Evolutionary conservation across 2,797 vertebrate species (phyloP).

Genomic region (Pipistrellus pipistrellus): DNA sequence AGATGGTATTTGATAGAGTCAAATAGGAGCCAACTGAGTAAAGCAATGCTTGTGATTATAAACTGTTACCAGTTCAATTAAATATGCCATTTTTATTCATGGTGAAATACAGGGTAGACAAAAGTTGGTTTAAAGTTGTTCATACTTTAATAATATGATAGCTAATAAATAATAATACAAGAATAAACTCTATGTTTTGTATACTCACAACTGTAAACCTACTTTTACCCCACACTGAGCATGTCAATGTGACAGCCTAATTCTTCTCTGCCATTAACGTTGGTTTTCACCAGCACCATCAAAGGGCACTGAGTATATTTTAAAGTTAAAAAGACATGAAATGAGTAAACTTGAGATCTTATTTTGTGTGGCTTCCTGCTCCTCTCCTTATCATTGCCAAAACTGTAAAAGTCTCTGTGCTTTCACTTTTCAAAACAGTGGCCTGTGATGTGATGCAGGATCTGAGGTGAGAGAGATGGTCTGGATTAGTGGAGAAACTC

Average conservation of each 20-base stretch:
- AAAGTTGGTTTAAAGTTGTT: neutral
- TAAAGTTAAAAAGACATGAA: neutral
- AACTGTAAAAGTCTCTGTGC: neutral
- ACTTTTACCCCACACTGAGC: neutral
- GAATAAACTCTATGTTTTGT: neutral
- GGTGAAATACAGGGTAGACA: neutral
- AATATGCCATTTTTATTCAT: neutral
- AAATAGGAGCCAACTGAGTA: conserved; percentile 54
- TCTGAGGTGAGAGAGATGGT: conserved; percentile 23
- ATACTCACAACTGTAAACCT: neutral
- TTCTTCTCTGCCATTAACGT: neutral
- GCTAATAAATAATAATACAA: neutral
- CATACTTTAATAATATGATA: neutral
- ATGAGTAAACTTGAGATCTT: neutral
- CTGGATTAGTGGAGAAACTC: neutral
- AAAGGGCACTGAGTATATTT: conserved; percentile 18
- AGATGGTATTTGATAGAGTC: conserved; percentile 70
- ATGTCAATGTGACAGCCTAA: neutral
- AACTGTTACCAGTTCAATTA: conserved; percentile 20
- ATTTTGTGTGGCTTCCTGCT: conserved; percentile 5
- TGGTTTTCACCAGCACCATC: neutral
- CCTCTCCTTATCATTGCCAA: neutral
- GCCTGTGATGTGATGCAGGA: conserved; percentile 20
- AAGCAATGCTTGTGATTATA: conserved; percentile 27
- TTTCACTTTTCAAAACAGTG: conserved; percentile 55